A percentile compares a stretch with the other conserved stretches of the same genome.
Conservation (phyloP, 2,113 vertebrate genomes). For the Trichechus manatus region DNA sequence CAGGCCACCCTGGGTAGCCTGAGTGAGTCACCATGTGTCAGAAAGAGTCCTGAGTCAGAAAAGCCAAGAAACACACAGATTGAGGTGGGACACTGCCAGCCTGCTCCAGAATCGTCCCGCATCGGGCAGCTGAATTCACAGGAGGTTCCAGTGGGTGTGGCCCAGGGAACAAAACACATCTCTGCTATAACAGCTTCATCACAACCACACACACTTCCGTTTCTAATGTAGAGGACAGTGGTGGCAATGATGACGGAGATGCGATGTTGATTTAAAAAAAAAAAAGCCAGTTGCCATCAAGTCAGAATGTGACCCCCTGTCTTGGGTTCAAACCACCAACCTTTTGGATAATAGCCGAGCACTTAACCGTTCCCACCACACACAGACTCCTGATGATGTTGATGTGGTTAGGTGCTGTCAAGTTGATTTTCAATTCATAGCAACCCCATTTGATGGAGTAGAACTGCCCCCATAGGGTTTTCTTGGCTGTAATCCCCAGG, state of each 20-base stretch:
- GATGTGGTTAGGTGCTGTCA: no score
- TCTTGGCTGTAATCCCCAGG: no score
- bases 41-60: not conserved
- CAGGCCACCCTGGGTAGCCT: not conserved
- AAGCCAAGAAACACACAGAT: not conserved
- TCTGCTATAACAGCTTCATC: not conserved
- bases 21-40: not conserved
- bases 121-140: not conserved
- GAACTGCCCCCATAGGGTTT: no score
- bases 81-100: not conserved
- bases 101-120: not conserved
- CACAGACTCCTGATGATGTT: no score
- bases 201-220: not conserved
- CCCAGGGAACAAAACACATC: not conserved
- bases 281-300: not conserved
- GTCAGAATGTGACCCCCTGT: not conserved
- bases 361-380: no score
- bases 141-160: not conserved
- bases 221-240: not conserved
- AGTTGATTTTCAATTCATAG: no score
- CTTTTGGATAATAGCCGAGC: no score
- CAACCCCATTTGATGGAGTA: no score
- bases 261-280: not conserved
- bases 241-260: fast-evolving
- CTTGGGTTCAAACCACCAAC: not conserved